Conservation (phyloP, 2,888 invertebrate genomes). For the Cordylochernes scorpioides region DNA sequence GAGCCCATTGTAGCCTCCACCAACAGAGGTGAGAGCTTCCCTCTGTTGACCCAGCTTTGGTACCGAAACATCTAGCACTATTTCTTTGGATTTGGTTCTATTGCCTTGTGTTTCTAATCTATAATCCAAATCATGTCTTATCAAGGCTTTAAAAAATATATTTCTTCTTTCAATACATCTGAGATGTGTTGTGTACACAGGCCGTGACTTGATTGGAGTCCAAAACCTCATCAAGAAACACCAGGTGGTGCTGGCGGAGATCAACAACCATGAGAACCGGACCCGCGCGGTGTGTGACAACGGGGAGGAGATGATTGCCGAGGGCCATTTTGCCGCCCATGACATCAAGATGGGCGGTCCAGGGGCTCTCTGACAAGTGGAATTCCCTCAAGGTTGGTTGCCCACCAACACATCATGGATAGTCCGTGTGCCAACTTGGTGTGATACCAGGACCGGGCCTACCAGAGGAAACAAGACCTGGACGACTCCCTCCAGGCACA, state of each 20-base stretch:
- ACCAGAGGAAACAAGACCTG: conserved; percentile 71
- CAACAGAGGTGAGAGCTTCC: conserved; percentile 33
- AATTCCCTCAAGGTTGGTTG: conserved; percentile 49
- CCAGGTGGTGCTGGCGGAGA: conserved; percentile 83
- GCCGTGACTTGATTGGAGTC: conserved; percentile 89
- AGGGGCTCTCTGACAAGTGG: conserved; percentile 68
- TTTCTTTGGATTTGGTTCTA: too few species aligned
- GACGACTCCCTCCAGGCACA: conserved; percentile 94
- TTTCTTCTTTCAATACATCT: neutral
- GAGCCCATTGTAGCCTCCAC: conserved; percentile 87
- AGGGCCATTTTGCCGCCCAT: conserved; percentile 61
- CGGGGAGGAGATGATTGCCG: conserved; percentile 47
- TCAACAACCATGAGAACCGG: conserved; percentile 70
- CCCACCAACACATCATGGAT: neutral
- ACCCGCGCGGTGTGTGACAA: conserved; percentile 66
- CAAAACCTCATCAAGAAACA: conserved; percentile 98
- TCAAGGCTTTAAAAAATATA: neutral
- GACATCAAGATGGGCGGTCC: conserved; percentile 60
- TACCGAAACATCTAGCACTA: neutral
- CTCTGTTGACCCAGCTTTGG: neutral
- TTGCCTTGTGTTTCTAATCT: too few species aligned
- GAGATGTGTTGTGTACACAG: neutral
- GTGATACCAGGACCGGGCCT: conserved; percentile 24
- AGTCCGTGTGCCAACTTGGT: neutral
- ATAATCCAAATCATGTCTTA: neutral